Percentiles rank a stretch among this genome's conserved stretches.
Evolutionary conservation across 2,888 invertebrate species (phyloP).

Genomic region (Sinopyrophorus schimmeli): DNA sequence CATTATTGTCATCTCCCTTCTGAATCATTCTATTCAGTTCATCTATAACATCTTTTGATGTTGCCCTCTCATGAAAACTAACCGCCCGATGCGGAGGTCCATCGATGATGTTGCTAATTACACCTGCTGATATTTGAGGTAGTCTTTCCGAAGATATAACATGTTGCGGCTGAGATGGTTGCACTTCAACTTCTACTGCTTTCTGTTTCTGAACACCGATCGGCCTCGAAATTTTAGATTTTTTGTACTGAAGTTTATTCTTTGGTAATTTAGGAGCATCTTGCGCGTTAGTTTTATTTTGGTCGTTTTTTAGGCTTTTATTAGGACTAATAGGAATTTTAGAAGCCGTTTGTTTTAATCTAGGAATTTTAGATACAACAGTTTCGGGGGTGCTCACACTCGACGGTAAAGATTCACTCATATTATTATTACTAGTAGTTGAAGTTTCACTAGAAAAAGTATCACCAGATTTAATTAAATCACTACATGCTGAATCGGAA

Average conservation of each 20-base stretch:
- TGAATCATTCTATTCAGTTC: slow-evolving; percentile 69
- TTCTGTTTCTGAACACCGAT: slow-evolving; percentile 53
- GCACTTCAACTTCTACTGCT: slow-evolving; percentile 51
- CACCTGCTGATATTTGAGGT: slow-evolving; percentile 49
- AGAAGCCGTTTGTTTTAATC: slow-evolving; percentile 43
- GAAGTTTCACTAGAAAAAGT: slow-evolving; percentile 47
- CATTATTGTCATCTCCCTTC: slow-evolving; percentile 58
- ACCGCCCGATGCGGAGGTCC: slow-evolving; percentile 62
- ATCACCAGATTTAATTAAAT: slow-evolving; percentile 47
- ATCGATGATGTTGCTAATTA: slow-evolving; percentile 53
- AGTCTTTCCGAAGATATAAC: slow-evolving; percentile 52
- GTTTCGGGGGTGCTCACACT: slow-evolving; percentile 73
- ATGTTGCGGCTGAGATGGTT: slow-evolving; percentile 43
- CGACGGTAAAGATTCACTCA: slow-evolving; percentile 68
- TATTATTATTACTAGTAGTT: slow-evolving; percentile 56
- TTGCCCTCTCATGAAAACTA: slow-evolving; percentile 74
- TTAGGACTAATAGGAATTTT: slow-evolving; percentile 49
- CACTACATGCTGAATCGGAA: slow-evolving; percentile 40
- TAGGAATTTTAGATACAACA: slow-evolving; percentile 65
- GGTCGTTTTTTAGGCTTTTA: slow-evolving; percentile 29
- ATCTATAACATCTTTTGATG: slow-evolving; percentile 76
- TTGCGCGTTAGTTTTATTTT: slow-evolving; percentile 54
- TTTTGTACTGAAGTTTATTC: slow-evolving; percentile 60
- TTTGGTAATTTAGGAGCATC: slow-evolving; percentile 56
- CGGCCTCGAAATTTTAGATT: slow-evolving; percentile 55